Evolutionary conservation across 2,888 invertebrate species (phyloP).

Genomic region (Macrophya alboannulata): DNA sequence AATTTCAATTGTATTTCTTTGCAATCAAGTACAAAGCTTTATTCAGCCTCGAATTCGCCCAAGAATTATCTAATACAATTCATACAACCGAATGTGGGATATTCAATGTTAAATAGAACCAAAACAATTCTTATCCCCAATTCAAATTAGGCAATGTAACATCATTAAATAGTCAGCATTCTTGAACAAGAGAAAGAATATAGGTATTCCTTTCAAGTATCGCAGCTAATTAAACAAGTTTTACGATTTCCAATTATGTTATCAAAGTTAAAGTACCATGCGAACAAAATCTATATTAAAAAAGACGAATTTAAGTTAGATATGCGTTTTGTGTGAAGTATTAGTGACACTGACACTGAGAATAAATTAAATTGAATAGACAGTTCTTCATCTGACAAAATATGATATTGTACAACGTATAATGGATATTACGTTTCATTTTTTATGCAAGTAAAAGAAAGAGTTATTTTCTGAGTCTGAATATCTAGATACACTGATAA

Average conservation of each 20-base stretch:
- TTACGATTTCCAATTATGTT: background rate
- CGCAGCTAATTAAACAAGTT: background rate
- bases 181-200: background rate
- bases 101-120: background rate
- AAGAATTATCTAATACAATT: background rate
- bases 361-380: background rate
- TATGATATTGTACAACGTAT: background rate
- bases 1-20: background rate
- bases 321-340: background rate
- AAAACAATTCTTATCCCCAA: background rate
- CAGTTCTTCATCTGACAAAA: background rate
- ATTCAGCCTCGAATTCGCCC: background rate
- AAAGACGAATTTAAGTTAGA: background rate
- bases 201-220: background rate
- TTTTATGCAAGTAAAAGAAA: background rate
- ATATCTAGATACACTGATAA: conserved; percentile 27
- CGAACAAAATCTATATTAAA: background rate
- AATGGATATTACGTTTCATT: background rate
- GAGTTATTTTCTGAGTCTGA: conserved; percentile 10
- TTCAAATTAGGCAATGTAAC: background rate
- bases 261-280: background rate
- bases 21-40: background rate
- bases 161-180: background rate
- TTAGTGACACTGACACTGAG: background rate
- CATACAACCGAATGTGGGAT: background rate